Percentiles rank a stretch among this genome's conserved stretches.
Evolutionary conservation across 2,113 vertebrate species (phyloP).

Genomic region (Onychostoma macrolepis): DNA sequence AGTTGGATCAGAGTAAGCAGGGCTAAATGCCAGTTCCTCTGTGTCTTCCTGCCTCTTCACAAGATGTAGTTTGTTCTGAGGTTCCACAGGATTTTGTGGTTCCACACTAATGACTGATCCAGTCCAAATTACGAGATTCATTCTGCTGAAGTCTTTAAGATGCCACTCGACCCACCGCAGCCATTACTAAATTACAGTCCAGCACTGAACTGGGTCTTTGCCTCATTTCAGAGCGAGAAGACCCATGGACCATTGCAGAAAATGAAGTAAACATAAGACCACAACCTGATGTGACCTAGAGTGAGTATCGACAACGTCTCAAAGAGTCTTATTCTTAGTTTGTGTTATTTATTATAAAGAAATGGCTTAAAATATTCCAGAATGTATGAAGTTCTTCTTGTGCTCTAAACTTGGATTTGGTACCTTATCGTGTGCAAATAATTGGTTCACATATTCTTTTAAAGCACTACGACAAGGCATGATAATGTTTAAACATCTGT

Average conservation of each 20-base stretch:
- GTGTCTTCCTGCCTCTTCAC: constrained; percentile 27
- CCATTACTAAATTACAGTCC: constrained; percentile 55
- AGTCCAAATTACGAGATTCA: constrained; percentile 5
- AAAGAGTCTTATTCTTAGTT: neutral
- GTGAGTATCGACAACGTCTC: neutral
- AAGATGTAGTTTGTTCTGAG: constrained; percentile 31
- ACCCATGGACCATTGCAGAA: constrained; percentile 28
- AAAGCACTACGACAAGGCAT: neutral
- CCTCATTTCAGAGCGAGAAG: constrained; percentile 47
- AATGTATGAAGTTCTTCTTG: neutral
- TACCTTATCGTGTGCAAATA: neutral
- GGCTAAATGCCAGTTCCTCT: constrained; percentile 14
- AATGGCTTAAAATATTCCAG: neutral
- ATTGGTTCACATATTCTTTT: neutral
- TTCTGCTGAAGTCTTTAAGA: constrained; percentile 57
- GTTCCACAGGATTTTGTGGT: constrained; percentile 18
- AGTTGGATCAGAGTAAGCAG: neutral
- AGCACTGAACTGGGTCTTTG: constrained; percentile 28
- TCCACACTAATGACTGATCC: constrained; percentile 26
- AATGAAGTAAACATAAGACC: constrained; percentile 37
- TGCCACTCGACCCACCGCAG: constrained; percentile 46
- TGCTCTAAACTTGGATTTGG: neutral
- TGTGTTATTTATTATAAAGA: constrained; percentile 1
- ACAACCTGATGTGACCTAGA: neutral
- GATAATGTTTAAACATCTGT: neutral